These are phyloP conservation scores for Cyanistes caeruleus DNA, from an alignment of 2,113 vertebrate species.

Conservation along the genomic window DNA sequence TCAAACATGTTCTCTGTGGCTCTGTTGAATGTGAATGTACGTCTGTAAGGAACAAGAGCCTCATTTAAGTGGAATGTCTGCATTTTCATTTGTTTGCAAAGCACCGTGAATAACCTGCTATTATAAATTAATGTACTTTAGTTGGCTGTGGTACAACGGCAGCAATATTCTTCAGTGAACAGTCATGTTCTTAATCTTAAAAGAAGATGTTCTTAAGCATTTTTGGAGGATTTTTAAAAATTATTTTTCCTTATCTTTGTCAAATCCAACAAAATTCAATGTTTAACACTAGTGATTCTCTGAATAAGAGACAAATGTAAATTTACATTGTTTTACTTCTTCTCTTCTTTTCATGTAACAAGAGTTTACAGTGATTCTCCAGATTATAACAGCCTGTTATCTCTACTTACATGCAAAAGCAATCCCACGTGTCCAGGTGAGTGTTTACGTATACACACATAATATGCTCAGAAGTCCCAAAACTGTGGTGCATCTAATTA, in stretches of 20 bases:
- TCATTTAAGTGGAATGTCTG: background rate
- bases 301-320: background rate
- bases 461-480: background rate
- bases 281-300: background rate
- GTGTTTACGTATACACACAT: fast-evolving
- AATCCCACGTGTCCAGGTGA: background rate
- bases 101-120: background rate
- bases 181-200: background rate
- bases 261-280: background rate
- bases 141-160: background rate
- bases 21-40: background rate
- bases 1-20: slow-evolving; percentile 22
- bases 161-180: background rate
- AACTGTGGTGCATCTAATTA: background rate
- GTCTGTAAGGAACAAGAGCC: background rate
- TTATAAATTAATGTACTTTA: background rate
- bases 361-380: background rate
- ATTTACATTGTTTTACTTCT: background rate
- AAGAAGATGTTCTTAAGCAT: background rate
- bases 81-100: background rate
- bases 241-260: background rate
- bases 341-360: background rate
- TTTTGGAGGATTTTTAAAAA: background rate
- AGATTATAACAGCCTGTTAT: background rate
- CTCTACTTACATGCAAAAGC: background rate